phyloP scores from a whole-genome alignment of 2,797 vertebrate genomes.

The Sebastes taczanowskii region DNA sequence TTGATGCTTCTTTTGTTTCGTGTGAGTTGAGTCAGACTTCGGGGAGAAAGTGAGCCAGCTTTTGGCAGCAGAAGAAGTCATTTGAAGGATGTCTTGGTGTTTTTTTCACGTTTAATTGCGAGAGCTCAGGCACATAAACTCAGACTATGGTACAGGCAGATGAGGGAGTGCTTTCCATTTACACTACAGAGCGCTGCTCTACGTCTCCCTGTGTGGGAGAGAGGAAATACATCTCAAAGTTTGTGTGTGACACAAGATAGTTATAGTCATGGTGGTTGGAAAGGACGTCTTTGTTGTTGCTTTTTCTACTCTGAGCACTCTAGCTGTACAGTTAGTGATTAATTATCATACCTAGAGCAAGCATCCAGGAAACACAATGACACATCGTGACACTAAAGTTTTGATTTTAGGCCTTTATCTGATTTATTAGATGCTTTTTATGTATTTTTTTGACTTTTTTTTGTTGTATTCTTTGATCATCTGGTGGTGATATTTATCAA shows the following conservation, averaged over 20 bases:
- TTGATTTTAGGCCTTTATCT: not conserved
- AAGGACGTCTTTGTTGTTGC: not conserved
- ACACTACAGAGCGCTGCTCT: not conserved
- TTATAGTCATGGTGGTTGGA: not conserved
- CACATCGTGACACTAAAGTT: not conserved
- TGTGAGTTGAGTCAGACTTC: not conserved
- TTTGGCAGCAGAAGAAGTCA: constrained; percentile 15
- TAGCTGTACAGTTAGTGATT: not conserved
- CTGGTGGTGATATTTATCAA: too few relatives aligned
- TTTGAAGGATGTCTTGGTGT: constrained; percentile 15
- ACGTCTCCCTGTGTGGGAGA: not conserved
- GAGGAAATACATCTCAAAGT: constrained; percentile 6
- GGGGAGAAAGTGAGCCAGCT: not conserved
- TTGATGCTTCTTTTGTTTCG: not conserved
- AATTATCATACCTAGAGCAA: not conserved
- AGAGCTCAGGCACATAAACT: constrained; percentile 38
- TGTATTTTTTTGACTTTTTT: not conserved
- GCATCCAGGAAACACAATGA: not conserved
- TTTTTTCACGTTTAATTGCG: constrained; percentile 33
- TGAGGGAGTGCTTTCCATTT: constrained; percentile 22
- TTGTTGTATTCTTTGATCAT: not conserved
- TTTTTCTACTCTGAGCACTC: not conserved
- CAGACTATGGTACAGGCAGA: constrained; percentile 36
- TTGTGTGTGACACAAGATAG: not conserved
- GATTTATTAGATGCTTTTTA: too few relatives aligned